phyloP scores from a whole-genome alignment of 2,113 vertebrate species.

The Cynoglossus semilaevis region DNA sequence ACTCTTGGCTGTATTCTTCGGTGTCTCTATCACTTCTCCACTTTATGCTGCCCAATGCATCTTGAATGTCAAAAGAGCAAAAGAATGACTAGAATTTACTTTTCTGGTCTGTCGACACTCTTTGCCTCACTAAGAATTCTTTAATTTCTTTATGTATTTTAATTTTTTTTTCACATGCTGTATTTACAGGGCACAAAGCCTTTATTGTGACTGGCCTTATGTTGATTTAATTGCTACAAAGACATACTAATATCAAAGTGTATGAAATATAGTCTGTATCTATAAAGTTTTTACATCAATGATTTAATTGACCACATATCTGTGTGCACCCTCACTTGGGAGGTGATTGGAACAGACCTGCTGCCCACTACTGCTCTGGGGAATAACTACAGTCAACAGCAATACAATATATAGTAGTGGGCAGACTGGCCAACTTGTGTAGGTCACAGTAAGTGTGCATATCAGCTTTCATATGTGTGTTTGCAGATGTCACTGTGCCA shows the following conservation, averaged over 20 bases:
- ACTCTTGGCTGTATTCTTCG: too few relatives aligned
- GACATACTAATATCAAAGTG: constrained; percentile 2
- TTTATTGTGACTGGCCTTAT: constrained; percentile 3
- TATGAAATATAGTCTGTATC: constrained; percentile 18
- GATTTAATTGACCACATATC: constrained; percentile 69
- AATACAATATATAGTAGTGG: constrained; percentile 7
- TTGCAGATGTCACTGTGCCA: background rate
- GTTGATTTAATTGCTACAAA: background rate
- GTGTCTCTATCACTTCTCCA: too few relatives aligned
- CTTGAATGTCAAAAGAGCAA: too few relatives aligned
- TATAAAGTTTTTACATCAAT: constrained; percentile 29
- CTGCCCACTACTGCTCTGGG: constrained; percentile 46
- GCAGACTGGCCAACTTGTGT: constrained; percentile 45
- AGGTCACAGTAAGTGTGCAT: constrained; percentile 46
- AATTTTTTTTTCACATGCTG: too few relatives aligned
- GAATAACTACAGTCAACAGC: constrained; percentile 36
- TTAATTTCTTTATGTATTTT: too few relatives aligned
- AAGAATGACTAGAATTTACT: too few relatives aligned
- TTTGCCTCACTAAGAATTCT: too few relatives aligned
- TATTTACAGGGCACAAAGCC: too few relatives aligned
- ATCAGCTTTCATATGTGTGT: background rate
- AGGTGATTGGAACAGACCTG: constrained; percentile 61
- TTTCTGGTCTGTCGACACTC: too few relatives aligned
- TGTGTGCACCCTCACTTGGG: constrained; percentile 49
- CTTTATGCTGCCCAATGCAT: too few relatives aligned